Conservation (phyloP, 2,888 invertebrate genomes). For the Sminthurides aquaticus region DNA sequence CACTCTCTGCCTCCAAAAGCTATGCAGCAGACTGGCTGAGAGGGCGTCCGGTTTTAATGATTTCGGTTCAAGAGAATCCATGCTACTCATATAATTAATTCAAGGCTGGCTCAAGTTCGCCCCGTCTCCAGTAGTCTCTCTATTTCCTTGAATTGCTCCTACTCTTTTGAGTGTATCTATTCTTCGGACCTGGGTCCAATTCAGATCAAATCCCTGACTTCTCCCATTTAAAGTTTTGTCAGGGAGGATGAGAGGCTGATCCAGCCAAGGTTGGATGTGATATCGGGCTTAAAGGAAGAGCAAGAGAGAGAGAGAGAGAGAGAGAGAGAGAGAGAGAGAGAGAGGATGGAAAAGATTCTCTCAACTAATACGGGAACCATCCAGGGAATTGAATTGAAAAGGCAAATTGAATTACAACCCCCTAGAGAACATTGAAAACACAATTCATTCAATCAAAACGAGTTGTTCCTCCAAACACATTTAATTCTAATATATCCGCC, state of each 20-base stretch:
- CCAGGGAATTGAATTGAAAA: slow-evolving; percentile 43
- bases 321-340: not conserved
- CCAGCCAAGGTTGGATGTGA: no score
- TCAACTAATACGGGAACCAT: not conserved
- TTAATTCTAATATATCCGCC: not conserved
- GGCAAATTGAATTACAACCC: slow-evolving; percentile 45
- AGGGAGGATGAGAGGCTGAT: no score
- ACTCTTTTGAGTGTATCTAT: not conserved
- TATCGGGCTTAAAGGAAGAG: not conserved
- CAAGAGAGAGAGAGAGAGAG: not conserved
- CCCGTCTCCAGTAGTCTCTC: not conserved
- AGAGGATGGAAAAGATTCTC: not conserved
- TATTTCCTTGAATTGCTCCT: no score
- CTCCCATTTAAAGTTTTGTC: not conserved
- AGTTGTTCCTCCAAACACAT: slow-evolving; percentile 25
- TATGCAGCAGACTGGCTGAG: no score
- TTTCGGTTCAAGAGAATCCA: not conserved
- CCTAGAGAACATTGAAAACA: slow-evolving; percentile 42
- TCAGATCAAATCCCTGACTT: not conserved
- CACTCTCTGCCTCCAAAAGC: no score
- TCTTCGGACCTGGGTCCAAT: not conserved
- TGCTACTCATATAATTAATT: not conserved
- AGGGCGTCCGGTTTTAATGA: no score
- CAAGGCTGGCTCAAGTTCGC: no score
- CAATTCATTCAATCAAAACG: slow-evolving; percentile 34